phyloP scores from a whole-genome alignment of 2,797 vertebrate species.

The Muraenolepis orangiensis region DNA sequence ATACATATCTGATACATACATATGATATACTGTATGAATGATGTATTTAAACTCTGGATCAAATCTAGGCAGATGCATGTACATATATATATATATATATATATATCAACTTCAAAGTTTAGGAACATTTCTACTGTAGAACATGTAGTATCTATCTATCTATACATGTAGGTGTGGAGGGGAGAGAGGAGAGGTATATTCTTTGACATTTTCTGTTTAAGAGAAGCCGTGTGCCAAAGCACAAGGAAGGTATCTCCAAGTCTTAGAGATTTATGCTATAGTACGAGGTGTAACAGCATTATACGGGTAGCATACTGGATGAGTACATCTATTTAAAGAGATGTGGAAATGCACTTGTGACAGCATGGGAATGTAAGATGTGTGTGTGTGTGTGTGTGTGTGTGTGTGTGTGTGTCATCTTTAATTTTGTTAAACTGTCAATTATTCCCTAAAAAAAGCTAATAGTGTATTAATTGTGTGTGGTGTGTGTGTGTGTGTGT shows the following conservation, averaged over 20 bases:
- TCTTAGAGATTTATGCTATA: no score
- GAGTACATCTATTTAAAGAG: background rate
- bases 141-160: no score
- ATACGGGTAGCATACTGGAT: background rate
- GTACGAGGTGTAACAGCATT: background rate
- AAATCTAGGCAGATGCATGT: no score
- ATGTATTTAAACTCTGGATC: background rate
- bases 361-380: background rate
- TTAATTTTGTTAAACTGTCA: background rate
- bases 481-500: conserved; percentile 7
- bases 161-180: background rate
- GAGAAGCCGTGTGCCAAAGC: background rate
- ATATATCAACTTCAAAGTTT: no score
- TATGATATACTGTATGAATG: background rate
- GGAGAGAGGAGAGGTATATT: no score
- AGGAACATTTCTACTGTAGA: no score
- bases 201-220: background rate
- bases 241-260: no score
- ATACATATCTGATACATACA: background rate
- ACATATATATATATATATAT: no score
- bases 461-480: no score
- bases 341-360: background rate
- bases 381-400: conserved; percentile 7
- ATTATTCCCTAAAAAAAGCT: no score
- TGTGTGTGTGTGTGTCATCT: conserved; percentile 21